A percentile compares a stretch with the other conserved stretches of the same genome.
These are phyloP conservation scores for Delichon dasypus DNA, from an alignment of 2,797 vertebrate genomes.

Conservation along the genomic window DNA sequence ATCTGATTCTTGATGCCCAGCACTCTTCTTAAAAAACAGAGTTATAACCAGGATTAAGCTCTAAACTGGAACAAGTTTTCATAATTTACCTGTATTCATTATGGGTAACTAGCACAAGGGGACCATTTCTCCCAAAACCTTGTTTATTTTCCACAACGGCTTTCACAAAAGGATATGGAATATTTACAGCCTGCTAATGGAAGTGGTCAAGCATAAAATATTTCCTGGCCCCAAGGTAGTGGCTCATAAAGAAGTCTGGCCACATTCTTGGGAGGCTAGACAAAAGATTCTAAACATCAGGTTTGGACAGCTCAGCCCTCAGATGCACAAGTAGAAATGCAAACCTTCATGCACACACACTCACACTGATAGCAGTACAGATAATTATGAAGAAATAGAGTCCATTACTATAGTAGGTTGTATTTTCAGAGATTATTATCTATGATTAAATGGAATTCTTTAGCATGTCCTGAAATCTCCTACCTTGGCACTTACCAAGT, in stretches of 20 bases:
- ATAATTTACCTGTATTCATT: background rate
- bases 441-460: background rate
- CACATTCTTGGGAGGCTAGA: background rate
- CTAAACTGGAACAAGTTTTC: background rate
- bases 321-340: background rate
- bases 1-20: background rate
- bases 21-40: background rate
- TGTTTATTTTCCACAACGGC: accelerated
- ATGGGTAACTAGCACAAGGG: background rate
- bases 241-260: background rate
- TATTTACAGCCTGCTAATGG: background rate
- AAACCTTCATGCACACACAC: accelerated
- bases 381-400: background rate
- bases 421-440: background rate
- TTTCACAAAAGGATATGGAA: background rate
- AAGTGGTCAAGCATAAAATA: background rate
- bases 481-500: background rate
- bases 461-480: background rate
- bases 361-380: accelerated
- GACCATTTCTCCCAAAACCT: background rate
- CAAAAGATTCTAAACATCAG: background rate
- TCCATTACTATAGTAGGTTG: background rate
- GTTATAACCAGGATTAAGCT: background rate
- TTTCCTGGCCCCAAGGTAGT: background rate
- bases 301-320: accelerated